These are phyloP conservation scores for Pseudochromis fuscus DNA, from an alignment of 2,797 vertebrate genomes.

Conservation along the genomic window DNA sequence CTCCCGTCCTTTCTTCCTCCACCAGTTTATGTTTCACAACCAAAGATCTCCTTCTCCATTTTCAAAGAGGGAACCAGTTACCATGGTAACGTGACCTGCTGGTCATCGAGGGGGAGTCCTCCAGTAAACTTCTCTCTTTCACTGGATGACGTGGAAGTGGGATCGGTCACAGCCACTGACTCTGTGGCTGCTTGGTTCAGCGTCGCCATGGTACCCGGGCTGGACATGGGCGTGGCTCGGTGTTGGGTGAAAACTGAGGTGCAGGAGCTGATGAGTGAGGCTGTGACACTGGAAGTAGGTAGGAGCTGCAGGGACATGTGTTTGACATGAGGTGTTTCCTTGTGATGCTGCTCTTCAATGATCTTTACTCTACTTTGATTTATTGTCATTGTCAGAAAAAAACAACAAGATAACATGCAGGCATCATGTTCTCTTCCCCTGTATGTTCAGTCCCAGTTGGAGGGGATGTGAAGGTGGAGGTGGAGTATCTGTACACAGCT, in stretches of 20 bases:
- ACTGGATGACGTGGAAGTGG: conserved; percentile 58
- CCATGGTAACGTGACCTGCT: conserved; percentile 79
- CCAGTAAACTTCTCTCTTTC: conserved; percentile 76
- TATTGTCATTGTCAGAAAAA: too few relatives aligned
- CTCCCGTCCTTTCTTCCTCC: conserved; percentile 4
- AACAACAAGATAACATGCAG: too few relatives aligned
- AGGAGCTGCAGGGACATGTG: conserved; percentile 35
- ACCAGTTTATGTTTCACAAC: conserved; percentile 78
- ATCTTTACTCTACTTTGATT: too few relatives aligned
- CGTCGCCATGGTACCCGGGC: conserved; percentile 59
- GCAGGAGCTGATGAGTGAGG: conserved; percentile 76
- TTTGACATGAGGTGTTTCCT: neutral
- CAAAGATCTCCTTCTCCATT: conserved; percentile 77
- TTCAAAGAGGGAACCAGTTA: conserved; percentile 62
- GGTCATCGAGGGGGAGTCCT: conserved; percentile 74
- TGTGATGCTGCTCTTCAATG: neutral
- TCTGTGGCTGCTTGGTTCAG: conserved; percentile 74
- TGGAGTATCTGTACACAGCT: conserved; percentile 77
- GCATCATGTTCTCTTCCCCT: neutral
- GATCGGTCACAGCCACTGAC: conserved; percentile 34
- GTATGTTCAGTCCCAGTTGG: conserved; percentile 78
- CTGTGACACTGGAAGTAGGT: conserved; percentile 82
- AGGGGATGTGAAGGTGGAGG: conserved; percentile 71
- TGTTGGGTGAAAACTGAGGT: conserved; percentile 73
- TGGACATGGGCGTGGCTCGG: conserved; percentile 70